Percentiles rank a stretch among this genome's conserved stretches.
phyloP scores from a whole-genome alignment of 2,888 invertebrate genomes.

The Terebella lapidaria region DNA sequence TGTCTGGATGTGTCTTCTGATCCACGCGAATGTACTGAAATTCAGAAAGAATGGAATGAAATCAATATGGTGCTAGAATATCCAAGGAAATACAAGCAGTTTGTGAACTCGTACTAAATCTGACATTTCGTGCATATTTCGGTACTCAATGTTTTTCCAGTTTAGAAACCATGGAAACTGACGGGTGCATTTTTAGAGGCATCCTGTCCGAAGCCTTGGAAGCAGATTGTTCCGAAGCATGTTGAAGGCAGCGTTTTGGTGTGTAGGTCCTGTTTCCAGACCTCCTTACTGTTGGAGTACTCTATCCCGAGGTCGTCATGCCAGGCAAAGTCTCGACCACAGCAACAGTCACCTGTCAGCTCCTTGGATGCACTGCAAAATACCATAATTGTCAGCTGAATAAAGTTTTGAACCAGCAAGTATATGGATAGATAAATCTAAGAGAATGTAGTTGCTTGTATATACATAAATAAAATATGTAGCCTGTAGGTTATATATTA shows the following conservation, averaged over 20 bases:
- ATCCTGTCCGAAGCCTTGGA: slow-evolving; percentile 46
- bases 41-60: background rate
- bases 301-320: background rate
- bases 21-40: slow-evolving; percentile 22
- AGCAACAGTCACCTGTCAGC: background rate
- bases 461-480: too few relatives aligned
- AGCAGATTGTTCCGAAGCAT: slow-evolving; percentile 33
- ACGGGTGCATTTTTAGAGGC: slow-evolving; percentile 37
- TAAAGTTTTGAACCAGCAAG: too few relatives aligned
- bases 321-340: slow-evolving; percentile 1
- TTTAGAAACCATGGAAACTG: too few relatives aligned
- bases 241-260: background rate
- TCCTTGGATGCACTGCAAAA: too few relatives aligned
- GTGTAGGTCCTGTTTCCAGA: background rate
- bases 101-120: background rate
- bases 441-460: too few relatives aligned
- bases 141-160: too few relatives aligned
- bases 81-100: too few relatives aligned
- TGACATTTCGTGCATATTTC: background rate
- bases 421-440: too few relatives aligned
- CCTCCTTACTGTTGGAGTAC: background rate
- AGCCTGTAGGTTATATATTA: too few relatives aligned
- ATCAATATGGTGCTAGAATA: background rate
- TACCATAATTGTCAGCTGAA: too few relatives aligned
- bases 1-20: background rate